Percentiles rank a stretch among this genome's conserved stretches.
Evolutionary conservation across 2,797 vertebrate species (phyloP).

Genomic region (Lagocephalus sceleratus): DNA sequence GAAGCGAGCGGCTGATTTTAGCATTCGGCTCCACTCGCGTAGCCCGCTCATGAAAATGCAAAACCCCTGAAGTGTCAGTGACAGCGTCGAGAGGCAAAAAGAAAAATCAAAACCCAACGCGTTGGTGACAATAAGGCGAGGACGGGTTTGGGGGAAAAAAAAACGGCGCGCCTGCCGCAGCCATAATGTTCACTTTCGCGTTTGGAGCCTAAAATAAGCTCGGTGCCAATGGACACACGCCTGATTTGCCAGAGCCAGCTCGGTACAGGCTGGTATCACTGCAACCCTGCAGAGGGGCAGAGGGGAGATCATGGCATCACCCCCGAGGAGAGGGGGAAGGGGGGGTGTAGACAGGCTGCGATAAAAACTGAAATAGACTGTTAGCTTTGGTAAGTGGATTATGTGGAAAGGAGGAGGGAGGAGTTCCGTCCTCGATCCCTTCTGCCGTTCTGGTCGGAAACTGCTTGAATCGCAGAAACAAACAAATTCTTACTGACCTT

Average conservation of each 20-base stretch:
- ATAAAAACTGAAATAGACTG: slow-evolving; percentile 40
- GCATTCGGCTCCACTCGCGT: not conserved
- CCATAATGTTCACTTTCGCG: slow-evolving; percentile 18
- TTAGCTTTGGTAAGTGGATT: slow-evolving; percentile 53
- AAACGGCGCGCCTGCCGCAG: slow-evolving; percentile 7
- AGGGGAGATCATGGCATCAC: slow-evolving; percentile 47
- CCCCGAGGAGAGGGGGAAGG: slow-evolving; percentile 26
- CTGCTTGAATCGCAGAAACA: slow-evolving; percentile 30
- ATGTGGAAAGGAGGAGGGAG: slow-evolving; percentile 31
- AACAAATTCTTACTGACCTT: slow-evolving; percentile 4
- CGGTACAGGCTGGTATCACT: slow-evolving; percentile 54
- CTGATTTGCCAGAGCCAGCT: slow-evolving; percentile 44
- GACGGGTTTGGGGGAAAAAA: slow-evolving; percentile 15
- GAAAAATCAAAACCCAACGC: slow-evolving; percentile 37
- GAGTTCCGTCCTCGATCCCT: slow-evolving; percentile 20
- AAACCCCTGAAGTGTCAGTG: slow-evolving; percentile 26
- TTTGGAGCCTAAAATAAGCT: slow-evolving; percentile 6
- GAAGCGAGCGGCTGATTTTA: slow-evolving; percentile 8
- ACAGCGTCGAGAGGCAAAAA: slow-evolving; percentile 11
- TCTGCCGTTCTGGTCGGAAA: slow-evolving; percentile 32
- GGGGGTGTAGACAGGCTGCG: slow-evolving; percentile 19
- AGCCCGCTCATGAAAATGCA: slow-evolving; percentile 35
- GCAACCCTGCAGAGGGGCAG: slow-evolving; percentile 57
- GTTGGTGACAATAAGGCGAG: slow-evolving; percentile 34
- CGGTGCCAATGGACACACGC: slow-evolving; percentile 31